These are phyloP conservation scores for Lacerta bilineata DNA, from an alignment of 2,797 vertebrate genomes.

Conservation along the genomic window DNA sequence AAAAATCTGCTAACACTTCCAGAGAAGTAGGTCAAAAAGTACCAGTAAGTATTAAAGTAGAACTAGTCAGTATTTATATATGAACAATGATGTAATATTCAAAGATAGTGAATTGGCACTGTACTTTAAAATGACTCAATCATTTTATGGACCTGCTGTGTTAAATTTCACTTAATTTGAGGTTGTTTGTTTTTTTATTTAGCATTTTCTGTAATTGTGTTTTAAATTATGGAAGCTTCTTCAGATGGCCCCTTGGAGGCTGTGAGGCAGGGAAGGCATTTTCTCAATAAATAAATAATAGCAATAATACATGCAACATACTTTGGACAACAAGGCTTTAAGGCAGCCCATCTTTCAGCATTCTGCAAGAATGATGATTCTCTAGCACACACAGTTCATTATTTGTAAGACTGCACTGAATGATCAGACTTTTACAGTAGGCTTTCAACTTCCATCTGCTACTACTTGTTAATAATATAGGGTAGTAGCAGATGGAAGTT, in stretches of 20 bases:
- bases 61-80: neutral
- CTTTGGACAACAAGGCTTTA: neutral
- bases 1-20: neutral
- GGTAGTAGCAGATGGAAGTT: neutral
- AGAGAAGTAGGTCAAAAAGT: constrained; percentile 12
- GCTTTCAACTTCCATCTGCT: neutral
- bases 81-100: neutral
- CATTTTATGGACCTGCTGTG: neutral
- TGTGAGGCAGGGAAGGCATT: neutral
- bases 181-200: neutral
- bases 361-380: neutral
- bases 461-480: neutral
- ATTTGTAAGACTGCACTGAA: neutral
- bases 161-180: neutral
- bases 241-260: neutral
- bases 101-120: neutral
- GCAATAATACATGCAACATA: neutral
- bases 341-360: neutral
- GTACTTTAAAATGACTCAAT: neutral
- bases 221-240: neutral
- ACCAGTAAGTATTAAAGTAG: neutral
- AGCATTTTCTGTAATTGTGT: neutral
- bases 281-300: neutral
- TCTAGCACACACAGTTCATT: neutral
- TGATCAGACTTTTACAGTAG: neutral